Evolutionary conservation across 2,888 invertebrate species (phyloP), one percentile per base, ranked within the genome.

Genomic region (Aethes cnicana): DNA sequence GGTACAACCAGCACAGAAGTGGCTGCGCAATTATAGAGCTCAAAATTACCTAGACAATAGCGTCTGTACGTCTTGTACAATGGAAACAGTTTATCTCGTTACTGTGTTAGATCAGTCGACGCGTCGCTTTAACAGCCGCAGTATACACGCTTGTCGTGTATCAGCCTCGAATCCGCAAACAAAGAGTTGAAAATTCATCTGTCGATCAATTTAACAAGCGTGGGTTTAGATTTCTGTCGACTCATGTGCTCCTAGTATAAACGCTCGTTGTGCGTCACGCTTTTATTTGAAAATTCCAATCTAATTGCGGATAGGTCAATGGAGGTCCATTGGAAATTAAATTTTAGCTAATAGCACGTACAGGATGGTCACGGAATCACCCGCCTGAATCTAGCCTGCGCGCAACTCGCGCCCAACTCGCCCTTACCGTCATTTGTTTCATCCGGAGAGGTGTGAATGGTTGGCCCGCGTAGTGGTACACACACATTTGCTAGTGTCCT

Each of bases 61-160:
- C n/a, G n/a, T n/a, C n/a, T n/a, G n/a, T n/a, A 43, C 25, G 33
- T 20, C 1, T 7, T 3, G 4, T 9, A 1, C n/a, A 47, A 36
- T 47, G 46, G 36, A 47, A 36, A 47, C 46, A 36, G 14, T 9
- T 33, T 16, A n/a, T 28, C 7, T 23, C 9, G 37, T 37, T 35
- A 21, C 36, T 47, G 46, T 47, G 36, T 47, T 35, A 26, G 12
- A 36, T 47, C 46, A 28, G 20, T 36, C 46, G n/a, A 20, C 36
- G 36, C 14, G 26, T 9, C 14, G 46, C 28, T 36, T 44, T 25
- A 35, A 16, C 11, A 28, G 20, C n/a, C 21, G 30, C 28, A 36
- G 46, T 47, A 20, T 47, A 47, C 8, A 47, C 36, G 20, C 11
- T 28, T 28, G 28, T 28, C 47, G 28, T 26, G 26, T 33, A 17